Evolutionary conservation across 2,797 vertebrate species (phyloP), one percentile per base, ranked within the genome.

Genomic region (Malurus splendens): DNA sequence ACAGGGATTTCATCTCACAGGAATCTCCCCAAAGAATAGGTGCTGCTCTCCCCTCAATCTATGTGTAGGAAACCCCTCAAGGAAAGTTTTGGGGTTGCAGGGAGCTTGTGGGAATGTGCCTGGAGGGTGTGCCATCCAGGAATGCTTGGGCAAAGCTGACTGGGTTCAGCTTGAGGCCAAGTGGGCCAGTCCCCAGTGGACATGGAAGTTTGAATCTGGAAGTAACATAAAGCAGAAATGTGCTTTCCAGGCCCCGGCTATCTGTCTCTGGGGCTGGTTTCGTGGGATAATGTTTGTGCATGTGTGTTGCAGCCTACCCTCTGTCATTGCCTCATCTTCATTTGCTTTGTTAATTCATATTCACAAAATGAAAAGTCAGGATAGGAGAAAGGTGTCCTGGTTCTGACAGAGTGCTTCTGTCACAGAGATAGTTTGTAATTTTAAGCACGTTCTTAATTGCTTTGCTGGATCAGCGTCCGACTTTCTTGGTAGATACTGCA

Each of bases 401-500:
- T 79, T 90, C 59, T 86, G 32, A 65, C 22, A 82, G 47, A 80
- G n/a, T 19, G 18, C 65, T 74, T 93, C 51, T 51, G n/a, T 54
- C 56, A 36, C 28, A 38, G 15, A 50, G 28, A 72, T 24, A 28
- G 9, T 62, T 90, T 45, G 30, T 61, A 73, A 83, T 91, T 89
- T 93, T 79, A 92, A 86, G 80, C 57, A 84, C 51, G 32, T n/a
- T 18, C 27, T 89, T 90, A 82, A 90, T 74, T 87, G 30, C 12
- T 90, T 76, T 76, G 51, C 57, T 89, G 89, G 67, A 93, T 84
- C 1, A 0, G 47, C 44, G 19, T 79, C 64, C 41, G 88, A 68
- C 19, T 78, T 86, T 91, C 80, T 78, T 56, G 70, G 62, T 78
- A 89, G 79, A 54, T 70, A 64, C 47, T 74, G 60, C 54, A 90